Conservation (phyloP, 2,113 vertebrate species). For the Saccopteryx bilineata region DNA sequence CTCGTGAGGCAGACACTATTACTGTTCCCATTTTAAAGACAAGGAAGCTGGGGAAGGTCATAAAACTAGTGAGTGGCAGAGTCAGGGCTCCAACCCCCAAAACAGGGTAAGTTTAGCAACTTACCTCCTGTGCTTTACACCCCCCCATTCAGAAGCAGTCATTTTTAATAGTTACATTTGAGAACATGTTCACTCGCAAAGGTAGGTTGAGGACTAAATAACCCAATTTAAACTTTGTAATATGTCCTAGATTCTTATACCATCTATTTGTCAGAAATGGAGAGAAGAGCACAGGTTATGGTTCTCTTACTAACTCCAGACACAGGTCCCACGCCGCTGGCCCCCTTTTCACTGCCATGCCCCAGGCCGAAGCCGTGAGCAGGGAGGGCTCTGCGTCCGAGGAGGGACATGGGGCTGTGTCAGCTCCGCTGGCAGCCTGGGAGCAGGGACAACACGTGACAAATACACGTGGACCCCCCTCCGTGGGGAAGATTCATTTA, state of each 20-base stretch:
- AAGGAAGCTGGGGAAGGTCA: neutral
- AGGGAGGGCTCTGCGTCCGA: neutral
- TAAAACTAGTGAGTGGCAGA: neutral
- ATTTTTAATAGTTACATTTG: neutral
- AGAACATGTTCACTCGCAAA: neutral
- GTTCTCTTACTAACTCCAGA: neutral
- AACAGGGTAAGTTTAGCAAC: neutral
- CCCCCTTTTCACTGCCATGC: neutral
- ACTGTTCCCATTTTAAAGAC: too few species aligned
- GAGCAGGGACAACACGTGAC: neutral
- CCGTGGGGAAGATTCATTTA: neutral
- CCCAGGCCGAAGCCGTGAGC: neutral
- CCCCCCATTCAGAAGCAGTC: conserved; percentile 1
- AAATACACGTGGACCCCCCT: neutral
- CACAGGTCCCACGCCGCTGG: neutral
- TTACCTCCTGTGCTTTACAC: neutral
- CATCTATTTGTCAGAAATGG: neutral
- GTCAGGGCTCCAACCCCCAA: neutral
- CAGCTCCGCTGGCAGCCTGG: neutral
- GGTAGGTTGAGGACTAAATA: neutral
- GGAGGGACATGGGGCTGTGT: neutral
- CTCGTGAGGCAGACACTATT: too few species aligned
- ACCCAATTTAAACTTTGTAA: neutral
- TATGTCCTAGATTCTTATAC: neutral
- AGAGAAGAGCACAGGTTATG: neutral